Base-by-base conservation (phyloP, 2,113 vertebrate species). In the Drymodes brunneopygia region DNA sequence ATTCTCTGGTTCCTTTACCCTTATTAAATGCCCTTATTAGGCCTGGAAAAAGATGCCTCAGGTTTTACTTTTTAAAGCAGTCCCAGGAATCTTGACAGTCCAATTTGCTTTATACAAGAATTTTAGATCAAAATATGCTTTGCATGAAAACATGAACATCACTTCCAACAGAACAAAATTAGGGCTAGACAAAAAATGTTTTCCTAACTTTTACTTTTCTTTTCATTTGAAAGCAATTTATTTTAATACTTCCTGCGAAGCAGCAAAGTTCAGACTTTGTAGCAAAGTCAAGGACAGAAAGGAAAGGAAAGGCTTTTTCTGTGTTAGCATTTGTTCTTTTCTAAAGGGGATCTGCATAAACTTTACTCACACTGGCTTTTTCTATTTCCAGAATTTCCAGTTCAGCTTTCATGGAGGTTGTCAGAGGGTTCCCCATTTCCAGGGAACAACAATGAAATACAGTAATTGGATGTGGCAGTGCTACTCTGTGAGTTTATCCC, bases 1-100 rank as follows among this genome's bases (percentile, higher is more conserved):
- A 90, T 96, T 95, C 96, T 96, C 81, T 90, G 64, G 69, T 73
- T 97, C 78, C 88, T 96, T 96, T 67, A 87, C 86, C 51, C n/a
- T n/a, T n/a, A 93, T 65, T 85, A 93, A 96, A 92, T 87, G 93
- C 28, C 97, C 97, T 96, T 98, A 96, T 97, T 97, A 97, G 97
- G 94, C 93, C 27, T 97, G 97, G 97, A 98, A 98, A 98, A 97
- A 97, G 84, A 92, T 91, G 95, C 57, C 62, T 87, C 86, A 81
- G 56, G 61, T 95, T 94, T 91, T 69, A 27, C 47, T 86, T 92
- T 91, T 94, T 60, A 80, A 95, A 88, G 65, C 18, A 73, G 50
- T 80, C 58, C 82, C 74, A 92, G 88, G 83, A 95, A 94, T 93
- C 78, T 80, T 67, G 69, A 77, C 64, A 70, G 81, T 47, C 44